phyloP scores from a whole-genome alignment of 2,888 invertebrate genomes.

The Tachina lurida region DNA sequence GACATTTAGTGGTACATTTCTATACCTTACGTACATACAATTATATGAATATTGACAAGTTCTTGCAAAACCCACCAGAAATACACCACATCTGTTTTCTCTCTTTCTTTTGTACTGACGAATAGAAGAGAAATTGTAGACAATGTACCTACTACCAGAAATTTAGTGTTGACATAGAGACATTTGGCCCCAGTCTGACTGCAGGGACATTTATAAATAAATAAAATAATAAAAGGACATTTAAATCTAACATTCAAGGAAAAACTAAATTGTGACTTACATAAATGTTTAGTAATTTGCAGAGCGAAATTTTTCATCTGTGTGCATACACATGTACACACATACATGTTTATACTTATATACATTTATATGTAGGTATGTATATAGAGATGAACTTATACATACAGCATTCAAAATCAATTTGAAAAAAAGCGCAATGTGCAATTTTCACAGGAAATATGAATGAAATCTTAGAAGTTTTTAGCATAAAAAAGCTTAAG shows the following conservation, averaged over 20 bases:
- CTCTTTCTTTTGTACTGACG: too few relatives aligned
- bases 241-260: constrained; percentile 24
- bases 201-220: not conserved
- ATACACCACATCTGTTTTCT: too few relatives aligned
- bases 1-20: too few relatives aligned
- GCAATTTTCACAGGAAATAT: constrained; percentile 5
- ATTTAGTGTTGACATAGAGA: too few relatives aligned
- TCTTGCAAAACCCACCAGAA: too few relatives aligned
- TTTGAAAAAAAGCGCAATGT: constrained; percentile 8
- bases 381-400: not conserved
- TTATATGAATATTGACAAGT: too few relatives aligned
- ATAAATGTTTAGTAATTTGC: constrained; percentile 12
- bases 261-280: constrained; percentile 20
- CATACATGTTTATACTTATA: not conserved
- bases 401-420: constrained; percentile 3
- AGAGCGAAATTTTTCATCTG: not conserved
- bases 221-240: constrained; percentile 15
- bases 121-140: too few relatives aligned
- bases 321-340: not conserved
- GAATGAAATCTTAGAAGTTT: too few relatives aligned
- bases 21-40: too few relatives aligned
- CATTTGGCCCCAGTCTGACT: too few relatives aligned
- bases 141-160: too few relatives aligned
- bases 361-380: not conserved
- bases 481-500: too few relatives aligned